Percentiles rank a stretch among this genome's conserved stretches.
These are phyloP conservation scores for Temnothorax unifasciatus DNA, from an alignment of 2,888 invertebrate species.

Conservation along the genomic window DNA sequence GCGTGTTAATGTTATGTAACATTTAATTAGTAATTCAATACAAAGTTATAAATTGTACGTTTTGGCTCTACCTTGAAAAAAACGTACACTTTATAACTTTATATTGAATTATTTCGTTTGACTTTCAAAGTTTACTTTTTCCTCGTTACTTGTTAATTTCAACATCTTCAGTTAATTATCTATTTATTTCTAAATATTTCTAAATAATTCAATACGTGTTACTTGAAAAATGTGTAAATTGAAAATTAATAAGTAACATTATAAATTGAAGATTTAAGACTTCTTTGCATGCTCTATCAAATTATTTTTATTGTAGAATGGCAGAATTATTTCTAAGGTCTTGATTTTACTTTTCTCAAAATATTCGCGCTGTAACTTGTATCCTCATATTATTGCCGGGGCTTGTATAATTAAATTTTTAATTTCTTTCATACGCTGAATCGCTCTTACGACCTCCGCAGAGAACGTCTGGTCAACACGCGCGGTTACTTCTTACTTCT, in stretches of 20 bases:
- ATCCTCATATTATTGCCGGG: background rate
- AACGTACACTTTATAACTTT: background rate
- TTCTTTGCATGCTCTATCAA: background rate
- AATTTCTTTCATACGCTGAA: background rate
- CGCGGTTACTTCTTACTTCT: constrained; percentile 91
- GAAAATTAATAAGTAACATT: background rate
- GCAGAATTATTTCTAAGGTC: background rate
- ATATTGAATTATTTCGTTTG: no score
- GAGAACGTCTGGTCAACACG: constrained; percentile 91
- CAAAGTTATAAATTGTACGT: background rate
- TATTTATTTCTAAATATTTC: background rate
- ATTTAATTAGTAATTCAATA: no score
- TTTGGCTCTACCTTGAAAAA: background rate
- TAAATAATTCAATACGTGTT: background rate
- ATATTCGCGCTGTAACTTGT: background rate
- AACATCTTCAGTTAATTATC: background rate
- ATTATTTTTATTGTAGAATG: background rate
- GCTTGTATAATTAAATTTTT: background rate
- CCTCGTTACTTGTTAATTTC: no score
- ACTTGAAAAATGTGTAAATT: background rate
- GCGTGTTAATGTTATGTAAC: no score
- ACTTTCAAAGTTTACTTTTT: no score
- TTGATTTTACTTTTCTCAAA: background rate
- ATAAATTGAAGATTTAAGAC: background rate
- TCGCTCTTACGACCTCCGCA: constrained; percentile 79